Base-by-base conservation (phyloP, 53 echinoderm and acorn worm genomes). In the Stichopus horrens region DNA sequence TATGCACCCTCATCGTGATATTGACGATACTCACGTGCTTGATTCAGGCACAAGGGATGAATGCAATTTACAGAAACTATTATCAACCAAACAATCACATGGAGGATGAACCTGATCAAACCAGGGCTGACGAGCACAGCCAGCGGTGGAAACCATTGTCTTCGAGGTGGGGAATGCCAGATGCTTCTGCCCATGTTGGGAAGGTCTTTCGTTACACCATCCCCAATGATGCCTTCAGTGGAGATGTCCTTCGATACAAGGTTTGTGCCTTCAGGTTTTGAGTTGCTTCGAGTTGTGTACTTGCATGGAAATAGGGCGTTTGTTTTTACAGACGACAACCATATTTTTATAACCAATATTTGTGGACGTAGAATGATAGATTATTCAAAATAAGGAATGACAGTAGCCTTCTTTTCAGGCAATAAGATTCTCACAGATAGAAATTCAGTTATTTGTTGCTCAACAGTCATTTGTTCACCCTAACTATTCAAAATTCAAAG, bases 151-250 rank as follows among this genome's bases (percentile, higher is more conserved):
- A 92, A 76, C 94, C 95, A 16, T 93, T 96, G 9, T 93, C 96
- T 4, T 84, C 92, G 22, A 90, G 94, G 60, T 90, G 90, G 86
- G 99, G 96, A 67, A 91, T 94, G 75, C 94, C 94, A 8, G 99
- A 99, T 63, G 89, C 93, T 53, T 88, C 90, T 65, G 95, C 99
- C 54, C 93, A 90, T 59, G 96, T 99, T 52, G 96, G 99, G 58
- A 92, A 92, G 86, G 96, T 96, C 19, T 99, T 99, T 90, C 94
- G 92, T 56, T 94, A 92, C 76, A 81, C 90, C 77, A 96, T 99
- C 81, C 99, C 99, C 63, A 90, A 83, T 56, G 94, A 96, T 81
- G 96, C 98, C 60, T 99, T 99, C 86, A 88, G 90, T 63, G 99
- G 99, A 86, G 98, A 96, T 81, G 89, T 94, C 16, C 73, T 90